A percentile compares a stretch with the other conserved stretches of the same genome.
These are phyloP conservation scores for Glandiceps talaboti DNA, from an alignment of 53 echinoderm and acorn worm genomes.

Conservation along the genomic window DNA sequence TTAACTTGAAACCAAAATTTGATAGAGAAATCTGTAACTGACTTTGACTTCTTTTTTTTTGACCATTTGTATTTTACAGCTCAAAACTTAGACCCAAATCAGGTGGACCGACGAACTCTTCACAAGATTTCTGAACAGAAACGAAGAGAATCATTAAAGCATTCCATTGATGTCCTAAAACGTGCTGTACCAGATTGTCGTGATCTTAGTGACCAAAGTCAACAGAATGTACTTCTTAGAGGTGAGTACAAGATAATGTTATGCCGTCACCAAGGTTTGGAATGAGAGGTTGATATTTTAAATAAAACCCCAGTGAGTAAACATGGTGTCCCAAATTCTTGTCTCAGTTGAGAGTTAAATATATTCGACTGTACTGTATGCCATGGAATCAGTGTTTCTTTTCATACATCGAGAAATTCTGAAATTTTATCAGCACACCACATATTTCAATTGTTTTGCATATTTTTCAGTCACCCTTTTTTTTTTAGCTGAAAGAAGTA, in stretches of 20 bases:
- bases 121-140: slow-evolving; percentile 47
- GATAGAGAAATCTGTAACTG: not conserved
- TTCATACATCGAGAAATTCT: too few relatives aligned
- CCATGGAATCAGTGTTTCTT: too few relatives aligned
- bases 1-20: not conserved
- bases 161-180: slow-evolving; percentile 50
- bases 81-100: slow-evolving; percentile 6
- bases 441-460: too few relatives aligned
- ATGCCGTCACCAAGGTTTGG: too few relatives aligned
- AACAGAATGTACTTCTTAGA: slow-evolving; percentile 47
- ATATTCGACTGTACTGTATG: too few relatives aligned
- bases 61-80: not conserved
- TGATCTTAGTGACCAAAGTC: slow-evolving; percentile 38
- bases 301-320: too few relatives aligned
- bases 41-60: not conserved
- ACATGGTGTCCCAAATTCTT: too few relatives aligned
- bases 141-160: slow-evolving; percentile 41
- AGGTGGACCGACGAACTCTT: slow-evolving; percentile 36
- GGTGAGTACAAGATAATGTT: slow-evolving; percentile 20
- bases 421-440: too few relatives aligned
- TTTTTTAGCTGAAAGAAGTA: too few relatives aligned
- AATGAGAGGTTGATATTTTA: too few relatives aligned
- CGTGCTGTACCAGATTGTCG: slow-evolving; percentile 39
- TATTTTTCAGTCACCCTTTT: too few relatives aligned
- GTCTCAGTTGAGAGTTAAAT: too few relatives aligned